Conservation (phyloP, 2,888 invertebrate genomes). For the Diaprepes abbreviatus region DNA sequence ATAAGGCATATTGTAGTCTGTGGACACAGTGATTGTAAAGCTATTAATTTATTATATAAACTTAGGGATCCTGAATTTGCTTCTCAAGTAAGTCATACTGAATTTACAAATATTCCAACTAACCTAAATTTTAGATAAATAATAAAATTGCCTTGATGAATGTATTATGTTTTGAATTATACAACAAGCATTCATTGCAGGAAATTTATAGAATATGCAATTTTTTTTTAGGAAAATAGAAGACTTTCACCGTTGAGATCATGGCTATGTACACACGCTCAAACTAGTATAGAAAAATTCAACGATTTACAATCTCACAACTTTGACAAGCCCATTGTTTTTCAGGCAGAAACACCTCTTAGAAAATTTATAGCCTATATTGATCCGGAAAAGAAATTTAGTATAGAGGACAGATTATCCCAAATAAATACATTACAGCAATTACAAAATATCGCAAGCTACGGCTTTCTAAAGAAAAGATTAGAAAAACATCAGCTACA, state of each 20-base stretch:
- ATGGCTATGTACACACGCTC: slow-evolving; percentile 92
- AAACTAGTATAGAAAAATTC: slow-evolving; percentile 86
- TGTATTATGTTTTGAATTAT: no score
- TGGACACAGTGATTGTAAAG: slow-evolving; percentile 98
- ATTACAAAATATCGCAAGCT: slow-evolving; percentile 92
- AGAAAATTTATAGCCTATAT: slow-evolving; percentile 94
- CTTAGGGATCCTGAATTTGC: slow-evolving; percentile 85
- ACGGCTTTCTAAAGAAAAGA: slow-evolving; percentile 88
- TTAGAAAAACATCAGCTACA: slow-evolving; percentile 86
- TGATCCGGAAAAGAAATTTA: slow-evolving; percentile 91
- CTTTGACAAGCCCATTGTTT: slow-evolving; percentile 81
- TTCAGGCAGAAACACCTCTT: slow-evolving; percentile 89
- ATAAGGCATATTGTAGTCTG: slow-evolving; percentile 95
- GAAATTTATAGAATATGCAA: no score
- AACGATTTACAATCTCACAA: slow-evolving; percentile 76
- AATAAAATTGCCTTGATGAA: no score
- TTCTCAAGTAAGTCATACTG: slow-evolving; percentile 73
- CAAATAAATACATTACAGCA: slow-evolving; percentile 95
- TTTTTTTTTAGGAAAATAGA: slow-evolving; percentile 75
- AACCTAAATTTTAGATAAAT: no score
- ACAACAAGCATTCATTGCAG: no score
- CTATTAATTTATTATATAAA: slow-evolving; percentile 92
- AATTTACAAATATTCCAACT: no score
- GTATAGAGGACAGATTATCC: slow-evolving; percentile 91
- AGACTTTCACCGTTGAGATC: slow-evolving; percentile 89